A percentile compares a stretch with the other conserved stretches of the same genome.
Evolutionary conservation across 2,797 vertebrate genomes (phyloP).

Genomic region (Thalassophryne amazonica): DNA sequence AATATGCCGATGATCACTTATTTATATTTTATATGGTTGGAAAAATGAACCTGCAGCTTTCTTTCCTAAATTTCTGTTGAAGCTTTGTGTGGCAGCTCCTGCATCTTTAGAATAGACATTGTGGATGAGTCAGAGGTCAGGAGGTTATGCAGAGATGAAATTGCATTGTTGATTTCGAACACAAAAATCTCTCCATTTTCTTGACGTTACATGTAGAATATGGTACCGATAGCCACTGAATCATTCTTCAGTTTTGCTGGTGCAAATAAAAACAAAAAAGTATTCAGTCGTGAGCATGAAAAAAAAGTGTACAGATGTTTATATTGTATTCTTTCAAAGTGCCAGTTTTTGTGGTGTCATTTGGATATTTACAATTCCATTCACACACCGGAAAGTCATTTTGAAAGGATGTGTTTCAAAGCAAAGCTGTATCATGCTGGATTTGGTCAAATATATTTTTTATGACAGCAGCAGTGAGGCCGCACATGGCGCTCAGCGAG

Average conservation of each 20-base stretch:
- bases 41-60: slow-evolving; percentile 51
- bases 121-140: slow-evolving; percentile 14
- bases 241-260: slow-evolving; percentile 41
- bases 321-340: slow-evolving; percentile 75
- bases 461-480: no score
- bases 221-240: slow-evolving; percentile 15
- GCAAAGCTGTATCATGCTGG: slow-evolving; percentile 56
- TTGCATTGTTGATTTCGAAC: slow-evolving; percentile 37
- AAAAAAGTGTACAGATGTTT: slow-evolving; percentile 75
- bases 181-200: slow-evolving; percentile 28
- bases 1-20: slow-evolving; percentile 59
- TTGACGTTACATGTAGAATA: slow-evolving; percentile 28
- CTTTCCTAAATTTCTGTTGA: slow-evolving; percentile 38
- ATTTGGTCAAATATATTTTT: no score
- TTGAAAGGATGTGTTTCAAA: slow-evolving; percentile 31
- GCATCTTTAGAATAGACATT: slow-evolving; percentile 4
- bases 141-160: slow-evolving; percentile 19
- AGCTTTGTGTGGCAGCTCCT: slow-evolving; percentile 1
- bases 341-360: slow-evolving; percentile 73
- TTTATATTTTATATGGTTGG: slow-evolving; percentile 79
- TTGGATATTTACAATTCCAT: slow-evolving; percentile 68
- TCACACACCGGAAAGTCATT: slow-evolving; percentile 35
- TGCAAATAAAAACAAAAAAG: slow-evolving; percentile 61
- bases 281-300: slow-evolving; percentile 73
- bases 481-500: no score